phyloP scores from a whole-genome alignment of 2,797 vertebrate species.

The Helarctos malayanus region DNA sequence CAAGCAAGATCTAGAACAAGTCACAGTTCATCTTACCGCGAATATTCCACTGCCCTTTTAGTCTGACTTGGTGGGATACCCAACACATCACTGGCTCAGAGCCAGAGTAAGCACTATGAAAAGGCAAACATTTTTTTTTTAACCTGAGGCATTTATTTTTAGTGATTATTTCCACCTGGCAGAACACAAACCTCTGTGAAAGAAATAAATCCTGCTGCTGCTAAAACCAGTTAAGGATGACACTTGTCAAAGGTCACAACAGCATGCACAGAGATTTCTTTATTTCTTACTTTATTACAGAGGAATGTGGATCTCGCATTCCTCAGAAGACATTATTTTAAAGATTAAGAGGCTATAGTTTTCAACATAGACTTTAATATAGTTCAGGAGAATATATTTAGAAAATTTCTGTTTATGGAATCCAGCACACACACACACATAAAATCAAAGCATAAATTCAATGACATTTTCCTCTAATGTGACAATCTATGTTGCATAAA shows the following conservation, averaged over 20 bases:
- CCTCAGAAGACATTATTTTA: background rate
- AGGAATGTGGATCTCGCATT: background rate
- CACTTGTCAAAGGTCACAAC: constrained; percentile 22
- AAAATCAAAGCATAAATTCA: constrained; percentile 35
- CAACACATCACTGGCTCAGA: background rate
- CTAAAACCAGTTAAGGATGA: background rate
- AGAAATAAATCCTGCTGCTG: constrained; percentile 32
- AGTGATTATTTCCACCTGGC: constrained; percentile 70
- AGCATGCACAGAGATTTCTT: background rate
- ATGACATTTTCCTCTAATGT: constrained; percentile 11
- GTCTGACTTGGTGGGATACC: background rate
- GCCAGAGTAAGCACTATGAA: background rate
- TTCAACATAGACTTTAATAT: background rate
- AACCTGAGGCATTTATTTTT: constrained; percentile 74
- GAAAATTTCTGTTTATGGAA: constrained; percentile 4
- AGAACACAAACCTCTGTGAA: constrained; percentile 40
- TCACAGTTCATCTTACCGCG: background rate
- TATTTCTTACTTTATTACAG: background rate
- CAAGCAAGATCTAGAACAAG: background rate
- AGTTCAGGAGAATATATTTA: background rate
- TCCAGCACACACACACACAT: background rate
- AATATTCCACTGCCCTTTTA: background rate
- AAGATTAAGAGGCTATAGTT: background rate
- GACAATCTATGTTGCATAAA: constrained; percentile 44
- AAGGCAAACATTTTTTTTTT: constrained; percentile 12